A percentile compares a stretch with the other conserved stretches of the same genome.
phyloP scores from a whole-genome alignment of 2,113 vertebrate genomes.

The Pygathrix nemaeus region DNA sequence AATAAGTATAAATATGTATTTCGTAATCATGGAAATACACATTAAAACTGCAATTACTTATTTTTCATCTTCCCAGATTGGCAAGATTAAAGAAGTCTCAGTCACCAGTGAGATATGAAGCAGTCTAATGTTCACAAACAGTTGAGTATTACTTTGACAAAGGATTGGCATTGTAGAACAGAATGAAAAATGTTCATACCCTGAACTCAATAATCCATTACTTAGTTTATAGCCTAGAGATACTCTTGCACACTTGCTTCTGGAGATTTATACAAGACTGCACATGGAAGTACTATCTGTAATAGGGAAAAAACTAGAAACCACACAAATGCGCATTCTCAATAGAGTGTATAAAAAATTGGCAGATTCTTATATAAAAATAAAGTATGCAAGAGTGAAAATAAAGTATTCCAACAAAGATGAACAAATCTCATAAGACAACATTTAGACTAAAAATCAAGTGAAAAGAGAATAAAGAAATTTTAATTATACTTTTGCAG shows the following conservation, averaged over 20 bases:
- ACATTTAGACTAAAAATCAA: background rate
- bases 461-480: background rate
- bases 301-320: background rate
- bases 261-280: background rate
- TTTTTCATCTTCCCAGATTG: background rate
- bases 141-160: background rate
- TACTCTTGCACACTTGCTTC: background rate
- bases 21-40: background rate
- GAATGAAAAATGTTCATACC: background rate
- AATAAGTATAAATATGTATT: background rate
- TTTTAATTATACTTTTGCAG: background rate
- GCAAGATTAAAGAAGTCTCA: background rate
- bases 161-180: background rate
- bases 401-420: background rate
- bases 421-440: background rate
- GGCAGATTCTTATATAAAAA: background rate
- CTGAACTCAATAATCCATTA: background rate
- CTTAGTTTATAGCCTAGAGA: background rate
- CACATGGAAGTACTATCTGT: background rate
- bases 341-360: background rate
- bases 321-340: background rate
- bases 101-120: background rate
- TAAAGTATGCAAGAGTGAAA: background rate
- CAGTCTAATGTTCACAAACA: background rate
- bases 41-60: background rate